Evolutionary conservation across 2,797 vertebrate genomes (phyloP), one percentile per base, ranked within the genome.

Genomic region (Sebastes melanostomus): DNA sequence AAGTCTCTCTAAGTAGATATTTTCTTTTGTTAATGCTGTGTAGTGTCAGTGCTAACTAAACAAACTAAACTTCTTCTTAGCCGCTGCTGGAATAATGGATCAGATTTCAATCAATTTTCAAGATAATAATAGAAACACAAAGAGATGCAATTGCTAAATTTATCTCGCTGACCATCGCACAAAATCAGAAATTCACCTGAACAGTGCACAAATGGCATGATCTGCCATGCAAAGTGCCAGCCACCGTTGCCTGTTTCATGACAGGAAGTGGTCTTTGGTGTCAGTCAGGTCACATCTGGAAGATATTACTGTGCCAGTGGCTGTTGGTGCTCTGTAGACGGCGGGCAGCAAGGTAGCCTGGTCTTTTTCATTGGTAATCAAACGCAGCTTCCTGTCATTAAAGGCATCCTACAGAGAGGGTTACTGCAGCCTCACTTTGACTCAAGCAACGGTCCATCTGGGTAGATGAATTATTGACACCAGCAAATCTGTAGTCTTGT

Each of bases 351-450:
- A 62, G 56, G 71, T 78, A 62, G 56, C 9, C 66, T 9, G 13
- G 10, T 14, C 36, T 62, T 72, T 82, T 72, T 56, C 13, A 7
- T 66, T 80, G 24, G 29, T 63, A 65, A 77, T 79, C 55, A 63
- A 56, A 86, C 9, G 3, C 62, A 66, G 62, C 80, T 90, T 91
- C 88, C 86, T 91, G 82, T 81, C 78, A 66, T 88, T 80, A 87
- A 87, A 86, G 29, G 32, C 63, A 27, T 75, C 77, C 34, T 77
- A 61, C 25, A 80, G 71, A 70, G 63, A 80, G 10, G 22, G 16
- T 66, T 70, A 65, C 72, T 67, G 68, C 69, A 72, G 24, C 38
- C 54, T 56, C 9, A 42, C 75, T 84, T 68, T 80, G 54, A 78
- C 60, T 12, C 29, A 24, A 88, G 71, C 59, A 72, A 36, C 38